Percentiles rank a stretch among this genome's conserved stretches.
phyloP scores from a whole-genome alignment of 2,113 vertebrate species.

The Ramphastos sulfuratus region DNA sequence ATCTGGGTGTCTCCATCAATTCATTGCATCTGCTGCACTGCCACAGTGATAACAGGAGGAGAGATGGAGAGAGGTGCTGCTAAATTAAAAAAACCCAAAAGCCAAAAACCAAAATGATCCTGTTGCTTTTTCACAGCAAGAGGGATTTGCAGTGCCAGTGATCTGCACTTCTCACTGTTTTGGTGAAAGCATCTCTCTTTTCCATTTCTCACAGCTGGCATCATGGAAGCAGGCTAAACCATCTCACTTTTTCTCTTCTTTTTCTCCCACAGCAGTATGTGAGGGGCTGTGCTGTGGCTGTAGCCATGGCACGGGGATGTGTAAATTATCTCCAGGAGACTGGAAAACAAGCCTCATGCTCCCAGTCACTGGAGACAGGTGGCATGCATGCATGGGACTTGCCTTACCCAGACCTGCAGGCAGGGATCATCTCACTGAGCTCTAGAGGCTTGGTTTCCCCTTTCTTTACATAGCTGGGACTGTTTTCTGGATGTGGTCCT shows the following conservation, averaged over 20 bases:
- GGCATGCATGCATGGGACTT: not conserved
- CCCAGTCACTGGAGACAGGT: not conserved
- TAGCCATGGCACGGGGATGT: not conserved
- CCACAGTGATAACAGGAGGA: not conserved
- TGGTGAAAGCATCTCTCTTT: not conserved
- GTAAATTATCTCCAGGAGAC: not conserved
- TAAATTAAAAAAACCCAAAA: not conserved
- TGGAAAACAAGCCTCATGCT: fast-evolving
- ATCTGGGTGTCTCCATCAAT: fast-evolving
- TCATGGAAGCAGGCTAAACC: not conserved
- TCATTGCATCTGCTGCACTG: not conserved
- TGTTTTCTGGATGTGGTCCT: not conserved
- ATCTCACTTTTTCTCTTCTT: not conserved
- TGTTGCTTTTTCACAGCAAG: not conserved
- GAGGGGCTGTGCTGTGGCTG: not conserved
- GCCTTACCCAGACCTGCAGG: not conserved
- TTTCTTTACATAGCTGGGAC: not conserved
- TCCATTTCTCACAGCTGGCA: not conserved
- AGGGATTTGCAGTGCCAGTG: not conserved
- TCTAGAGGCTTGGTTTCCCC: not conserved
- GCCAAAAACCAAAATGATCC: not conserved
- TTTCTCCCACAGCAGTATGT: not conserved
- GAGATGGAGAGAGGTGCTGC: not conserved
- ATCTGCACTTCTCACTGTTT: not conserved
- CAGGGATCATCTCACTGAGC: not conserved